Percentiles rank a stretch among this genome's conserved stretches.
These are phyloP conservation scores for Rhamnusium bicolor DNA, from an alignment of 2,888 invertebrate genomes.

Conservation along the genomic window DNA sequence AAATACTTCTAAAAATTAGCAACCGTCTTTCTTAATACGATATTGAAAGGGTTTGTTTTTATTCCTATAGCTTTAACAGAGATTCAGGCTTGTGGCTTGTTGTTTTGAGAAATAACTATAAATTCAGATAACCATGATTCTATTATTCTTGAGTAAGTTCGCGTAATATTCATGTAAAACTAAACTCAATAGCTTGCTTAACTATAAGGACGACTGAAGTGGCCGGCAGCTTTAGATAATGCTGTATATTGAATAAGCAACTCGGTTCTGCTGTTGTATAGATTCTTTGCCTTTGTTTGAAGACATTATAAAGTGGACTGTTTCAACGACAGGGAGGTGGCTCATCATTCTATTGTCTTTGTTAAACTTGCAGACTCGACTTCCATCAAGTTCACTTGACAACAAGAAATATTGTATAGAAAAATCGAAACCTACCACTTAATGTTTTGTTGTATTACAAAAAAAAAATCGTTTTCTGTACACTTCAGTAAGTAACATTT, in stretches of 20 bases:
- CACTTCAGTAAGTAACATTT: no score
- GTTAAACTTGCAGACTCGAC: slow-evolving; percentile 49
- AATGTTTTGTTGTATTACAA: slow-evolving; percentile 3
- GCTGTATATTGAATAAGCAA: slow-evolving; percentile 39
- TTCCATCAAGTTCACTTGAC: slow-evolving; percentile 43
- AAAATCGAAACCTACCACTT: slow-evolving; percentile 44
- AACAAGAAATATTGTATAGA: slow-evolving; percentile 48
- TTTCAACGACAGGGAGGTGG: slow-evolving; percentile 48
- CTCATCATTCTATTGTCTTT: slow-evolving; percentile 46
- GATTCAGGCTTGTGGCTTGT: slow-evolving; percentile 4
- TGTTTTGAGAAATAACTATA: not conserved
- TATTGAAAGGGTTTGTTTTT: not conserved
- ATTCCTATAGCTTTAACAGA: not conserved
- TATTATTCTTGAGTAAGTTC: slow-evolving; percentile 18
- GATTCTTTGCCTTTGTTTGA: slow-evolving; percentile 45
- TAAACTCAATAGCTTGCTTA: slow-evolving; percentile 3
- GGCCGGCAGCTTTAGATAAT: slow-evolving; percentile 34
- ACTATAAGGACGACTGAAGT: slow-evolving; percentile 9
- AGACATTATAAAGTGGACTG: slow-evolving; percentile 44
- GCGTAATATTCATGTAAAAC: slow-evolving; percentile 14
- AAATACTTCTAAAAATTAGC: no score
- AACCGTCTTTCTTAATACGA: no score
- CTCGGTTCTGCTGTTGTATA: slow-evolving; percentile 36
- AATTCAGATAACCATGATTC: not conserved
- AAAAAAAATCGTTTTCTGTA: not conserved